Base-by-base conservation (phyloP, 1,140 invertebrate species). In the Drosophila neocordata region DNA sequence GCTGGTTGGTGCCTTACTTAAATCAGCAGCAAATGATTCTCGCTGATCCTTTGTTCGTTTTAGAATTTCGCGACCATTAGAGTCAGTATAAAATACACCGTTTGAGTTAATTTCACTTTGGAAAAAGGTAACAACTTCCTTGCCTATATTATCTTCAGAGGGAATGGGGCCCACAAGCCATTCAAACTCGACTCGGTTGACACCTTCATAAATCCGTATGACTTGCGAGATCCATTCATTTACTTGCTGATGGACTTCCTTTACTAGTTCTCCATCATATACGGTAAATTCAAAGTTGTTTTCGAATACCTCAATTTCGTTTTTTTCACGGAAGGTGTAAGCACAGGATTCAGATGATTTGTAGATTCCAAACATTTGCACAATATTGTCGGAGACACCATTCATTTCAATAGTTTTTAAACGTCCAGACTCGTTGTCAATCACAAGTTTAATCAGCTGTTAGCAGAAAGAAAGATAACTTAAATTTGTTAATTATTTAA, bases 81-180 rank as follows among this genome's bases (percentile, higher is more conserved):
- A 95, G 91, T 99, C 98, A 0, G 98, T 99, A 87, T 96, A 98
- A 91, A 99, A 99, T 1, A 93, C 92, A 0, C 93, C 94, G 2
- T 95, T 92, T 0, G 95, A 95, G 0, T 93, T 72, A 1, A 98
- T 85, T 55, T 94, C 92, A 8, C 94, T 95, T 9, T 93, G 92
- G 62, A 96, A 98, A 57, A 94, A 93, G 0, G 94, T 95, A 1
- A 99, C 93, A 4, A 98, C 93, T 92, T 99, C 98, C 90, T 96
- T 97, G 0, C 97, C 97, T 53, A 94, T 84, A 0, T 92, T 87
- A 81, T 97, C 96, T 0, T 76, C 92, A 13, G 96, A 93, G 3
- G 98, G 97, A 70, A 99, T 97, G 0, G 98, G 97, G 38, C 98
- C 98, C 67, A 99, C 93, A 1, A 98, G 92, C 97, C 97, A 99